Evolutionary conservation across 2,113 vertebrate genomes (phyloP).

Genomic region (Melanocharis versteri): DNA sequence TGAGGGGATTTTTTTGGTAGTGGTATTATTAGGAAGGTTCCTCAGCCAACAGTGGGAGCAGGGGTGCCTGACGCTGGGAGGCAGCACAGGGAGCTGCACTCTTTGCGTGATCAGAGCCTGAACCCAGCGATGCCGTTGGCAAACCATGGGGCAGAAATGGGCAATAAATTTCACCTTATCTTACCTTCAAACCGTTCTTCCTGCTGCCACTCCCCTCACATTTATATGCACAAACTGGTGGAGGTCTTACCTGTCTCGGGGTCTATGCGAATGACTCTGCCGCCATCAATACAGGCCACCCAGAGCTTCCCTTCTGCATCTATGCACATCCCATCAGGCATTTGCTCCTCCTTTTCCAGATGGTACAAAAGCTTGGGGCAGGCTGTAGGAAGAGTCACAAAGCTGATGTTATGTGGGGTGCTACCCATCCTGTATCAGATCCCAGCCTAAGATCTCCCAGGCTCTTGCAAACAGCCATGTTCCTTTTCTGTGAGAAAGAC

Average conservation of each 20-base stretch:
- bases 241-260: constrained; percentile 78
- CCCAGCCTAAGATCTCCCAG: neutral
- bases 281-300: constrained; percentile 85
- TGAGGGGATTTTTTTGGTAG: accelerated
- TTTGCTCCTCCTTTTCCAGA: constrained; percentile 74
- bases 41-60: accelerated
- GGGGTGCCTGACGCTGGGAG: neutral
- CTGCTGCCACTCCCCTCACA: neutral
- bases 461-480: neutral
- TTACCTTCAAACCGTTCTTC: neutral
- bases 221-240: neutral
- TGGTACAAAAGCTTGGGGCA: constrained; percentile 60
- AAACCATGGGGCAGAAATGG: neutral
- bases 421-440: neutral
- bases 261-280: constrained; percentile 81
- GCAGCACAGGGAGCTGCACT: neutral
- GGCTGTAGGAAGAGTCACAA: constrained; percentile 7
- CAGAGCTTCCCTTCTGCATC: constrained; percentile 82
- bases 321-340: constrained; percentile 86
- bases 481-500: neutral
- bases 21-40: neutral
- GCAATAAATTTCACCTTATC: neutral
- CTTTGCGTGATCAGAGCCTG: accelerated
- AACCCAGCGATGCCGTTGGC: accelerated
- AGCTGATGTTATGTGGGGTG: neutral